Evolutionary conservation across 2,888 invertebrate species (phyloP), one percentile per base, ranked within the genome.

Genomic region (Osmoderma eremita): DNA sequence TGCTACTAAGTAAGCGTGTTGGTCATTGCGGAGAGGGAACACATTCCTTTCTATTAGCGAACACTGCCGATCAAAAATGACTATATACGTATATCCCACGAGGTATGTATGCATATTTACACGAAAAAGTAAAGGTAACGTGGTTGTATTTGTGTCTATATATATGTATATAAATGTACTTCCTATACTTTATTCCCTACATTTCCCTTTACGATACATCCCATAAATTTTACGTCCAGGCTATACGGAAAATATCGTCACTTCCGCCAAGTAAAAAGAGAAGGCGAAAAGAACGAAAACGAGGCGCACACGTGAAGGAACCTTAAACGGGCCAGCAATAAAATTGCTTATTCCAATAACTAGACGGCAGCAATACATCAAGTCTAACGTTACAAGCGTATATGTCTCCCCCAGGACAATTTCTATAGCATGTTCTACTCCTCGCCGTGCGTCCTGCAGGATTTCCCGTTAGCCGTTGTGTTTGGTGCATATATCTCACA

Each of bases 321-420:
- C 54, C 54, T 39, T 56, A 56, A 58, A 58, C 8, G 45, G 24
- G 45, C 42, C 24, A 24, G 45, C 22, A 24, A 24, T 58, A 58
- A 58, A 45, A 42, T 58, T 58, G 58, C 42, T 42, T 58, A 58
- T 58, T 58, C 45, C 58, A 58, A 58, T 58, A 58, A 45, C 58
- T 58, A 45, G 36, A 58, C 69, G 68, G 65, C 63, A 69, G 65
- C 70, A 69, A 73, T 73, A 68, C 70, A 73, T 73, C 73, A 73
- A 72, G 71, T 69, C 70, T 71, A 70, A 67, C 71, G 70, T 70
- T 69, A 70, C 69, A 70, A 68, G 69, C 72, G 71, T 68, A 70
- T 71, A 71, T 67, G 69, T 68, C 62, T 73, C 73, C 73, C 73
- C 64, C 67, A 71, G 73, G 73, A 73, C 71, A 70, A 69, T 70